Percentiles rank a stretch among this genome's conserved stretches.
These are phyloP conservation scores for Dermolepida albohirtum DNA, from an alignment of 2,888 invertebrate species.

Conservation along the genomic window DNA sequence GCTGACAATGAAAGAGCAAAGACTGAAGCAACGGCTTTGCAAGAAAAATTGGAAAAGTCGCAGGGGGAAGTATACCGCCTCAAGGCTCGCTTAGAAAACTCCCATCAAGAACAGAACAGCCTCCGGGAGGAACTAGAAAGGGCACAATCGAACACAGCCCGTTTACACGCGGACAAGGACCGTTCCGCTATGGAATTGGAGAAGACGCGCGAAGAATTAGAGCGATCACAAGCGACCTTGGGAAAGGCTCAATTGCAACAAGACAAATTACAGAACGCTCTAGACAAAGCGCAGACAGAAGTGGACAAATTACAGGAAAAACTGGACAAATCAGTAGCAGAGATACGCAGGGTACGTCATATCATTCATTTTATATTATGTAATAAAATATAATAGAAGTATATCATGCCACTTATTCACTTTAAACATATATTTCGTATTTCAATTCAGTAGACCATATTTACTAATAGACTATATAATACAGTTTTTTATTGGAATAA, in stretches of 20 bases:
- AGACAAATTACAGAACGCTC: conserved; percentile 88
- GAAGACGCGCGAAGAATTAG: conserved; percentile 88
- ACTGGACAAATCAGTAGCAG: conserved; percentile 83
- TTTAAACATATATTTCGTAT: too few relatives aligned
- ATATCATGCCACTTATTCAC: too few relatives aligned
- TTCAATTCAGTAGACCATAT: too few relatives aligned
- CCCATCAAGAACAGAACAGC: conserved; percentile 94
- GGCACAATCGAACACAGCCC: conserved; percentile 83
- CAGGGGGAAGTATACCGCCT: conserved; percentile 95
- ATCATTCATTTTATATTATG: too few relatives aligned
- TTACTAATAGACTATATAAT: too few relatives aligned
- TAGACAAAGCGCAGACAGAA: conserved; percentile 92
- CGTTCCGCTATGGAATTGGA: conserved; percentile 87
- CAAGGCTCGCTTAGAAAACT: conserved; percentile 94
- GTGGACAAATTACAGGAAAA: conserved; percentile 91
- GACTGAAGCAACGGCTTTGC: conserved; percentile 84
- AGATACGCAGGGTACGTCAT: conserved; percentile 81
- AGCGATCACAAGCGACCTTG: conserved; percentile 87
- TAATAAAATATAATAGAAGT: too few relatives aligned
- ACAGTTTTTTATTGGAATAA: too few relatives aligned
- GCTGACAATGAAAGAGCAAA: conserved; percentile 90
- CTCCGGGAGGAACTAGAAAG: conserved; percentile 92
- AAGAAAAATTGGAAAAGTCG: conserved; percentile 93
- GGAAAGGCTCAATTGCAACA: conserved; percentile 93
- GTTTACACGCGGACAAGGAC: conserved; percentile 90